Percentiles rank a stretch among this genome's conserved stretches.
phyloP scores from a whole-genome alignment of 2,113 vertebrate genomes.

The Gavialis gangeticus region DNA sequence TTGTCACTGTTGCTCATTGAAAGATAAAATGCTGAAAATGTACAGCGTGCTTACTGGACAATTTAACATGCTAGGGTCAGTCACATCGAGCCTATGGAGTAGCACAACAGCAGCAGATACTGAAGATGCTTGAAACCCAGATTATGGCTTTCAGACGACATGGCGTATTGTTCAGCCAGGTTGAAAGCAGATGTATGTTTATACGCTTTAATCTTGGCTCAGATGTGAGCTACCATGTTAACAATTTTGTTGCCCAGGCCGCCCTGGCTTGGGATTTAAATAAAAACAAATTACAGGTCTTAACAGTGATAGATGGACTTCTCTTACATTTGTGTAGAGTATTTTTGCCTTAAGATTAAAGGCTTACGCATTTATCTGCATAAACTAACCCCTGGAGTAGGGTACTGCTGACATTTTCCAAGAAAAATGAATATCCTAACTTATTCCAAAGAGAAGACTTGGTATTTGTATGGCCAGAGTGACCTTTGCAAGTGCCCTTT shows the following conservation, averaged over 20 bases:
- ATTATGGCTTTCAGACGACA: constrained; percentile 41
- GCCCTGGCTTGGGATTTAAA: constrained; percentile 85
- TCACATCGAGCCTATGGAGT: constrained; percentile 32
- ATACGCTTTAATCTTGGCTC: constrained; percentile 76
- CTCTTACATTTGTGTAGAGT: constrained; percentile 81
- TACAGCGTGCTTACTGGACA: constrained; percentile 7
- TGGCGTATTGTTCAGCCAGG: constrained; percentile 47
- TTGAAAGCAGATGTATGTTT: constrained; percentile 65
- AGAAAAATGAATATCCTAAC: constrained; percentile 97
- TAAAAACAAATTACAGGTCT: constrained; percentile 88
- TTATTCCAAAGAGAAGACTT: constrained; percentile 91
- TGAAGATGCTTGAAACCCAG: constrained; percentile 38
- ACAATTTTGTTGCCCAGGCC: constrained; percentile 74
- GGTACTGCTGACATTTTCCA: constrained; percentile 92
- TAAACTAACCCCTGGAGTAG: constrained; percentile 90
- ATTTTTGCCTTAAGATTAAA: constrained; percentile 87
- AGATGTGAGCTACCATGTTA: constrained; percentile 74
- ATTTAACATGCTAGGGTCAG: constrained; percentile 38
- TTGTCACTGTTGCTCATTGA: constrained; percentile 55
- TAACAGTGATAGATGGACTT: constrained; percentile 88
- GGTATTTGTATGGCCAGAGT: constrained; percentile 95
- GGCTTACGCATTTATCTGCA: constrained; percentile 88
- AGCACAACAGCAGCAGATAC: constrained; percentile 43
- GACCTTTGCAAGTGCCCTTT: constrained; percentile 95
- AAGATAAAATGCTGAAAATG: constrained; percentile 59